Evolutionary conservation across 2,113 vertebrate genomes (phyloP), one percentile per base, ranked within the genome.

Genomic region (Ctenodactylus gundi): DNA sequence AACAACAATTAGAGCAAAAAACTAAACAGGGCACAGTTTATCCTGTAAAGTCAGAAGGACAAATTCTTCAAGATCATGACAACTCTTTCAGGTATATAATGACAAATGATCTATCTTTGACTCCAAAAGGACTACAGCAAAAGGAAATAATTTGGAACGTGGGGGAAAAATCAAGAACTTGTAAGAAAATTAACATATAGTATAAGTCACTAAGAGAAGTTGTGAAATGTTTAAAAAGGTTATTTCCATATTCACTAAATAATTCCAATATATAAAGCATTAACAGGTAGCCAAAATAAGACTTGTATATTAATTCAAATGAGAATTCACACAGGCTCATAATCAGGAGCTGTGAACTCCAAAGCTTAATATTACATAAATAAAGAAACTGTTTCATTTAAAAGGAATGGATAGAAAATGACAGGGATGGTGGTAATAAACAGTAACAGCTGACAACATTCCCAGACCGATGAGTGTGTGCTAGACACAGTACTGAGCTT

Each of bases 131-230:
- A 15, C n/a, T 58, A 93, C 85, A 72, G n/a, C 9, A 13, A 73
- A 88, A 78, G 4, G 85, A 85, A 86, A 90, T 94, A 46, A 83
- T 51, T 82, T 94, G 15, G 10, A 73, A 81, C 27, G 73, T 75
- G 39, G n/a, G 55, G 90, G 86, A 91, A 41, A 36, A 15, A 62
- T 41, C 27, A 91, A 29, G 34, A 88, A 57, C 68, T 77, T 92
- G 6, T 58, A 92, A 21, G 21, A 85, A 68, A 96, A 93, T 65
- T 88, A 78, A 87, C 90, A 90, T 31, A 60, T n/a, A 27, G 51
- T 46, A 0, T 49, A 70, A 82, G 51, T 31, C 39, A 91, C 13
- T 20, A 39, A 1, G 0, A 93, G 9, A 86, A 21, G 8, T 23
- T 73, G 2, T 85, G 25, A 86, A 90, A 39, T 91, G 17, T 86